Conservation (phyloP, 2,888 invertebrate species). For the Reticulitermes lucifugus region DNA sequence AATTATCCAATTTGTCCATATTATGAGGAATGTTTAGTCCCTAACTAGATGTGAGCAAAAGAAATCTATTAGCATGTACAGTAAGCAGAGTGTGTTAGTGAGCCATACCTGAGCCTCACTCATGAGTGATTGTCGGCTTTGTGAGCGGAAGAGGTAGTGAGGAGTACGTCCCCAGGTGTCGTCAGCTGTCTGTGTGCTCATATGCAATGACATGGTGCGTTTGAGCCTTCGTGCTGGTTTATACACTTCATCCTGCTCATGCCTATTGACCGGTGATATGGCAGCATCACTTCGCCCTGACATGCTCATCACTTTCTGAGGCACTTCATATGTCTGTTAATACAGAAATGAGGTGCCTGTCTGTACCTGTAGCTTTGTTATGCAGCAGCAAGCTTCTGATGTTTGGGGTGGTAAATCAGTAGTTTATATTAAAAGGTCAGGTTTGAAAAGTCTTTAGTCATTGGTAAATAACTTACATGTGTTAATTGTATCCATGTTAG, state of each 20-base stretch:
- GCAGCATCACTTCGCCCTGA: conserved; percentile 31
- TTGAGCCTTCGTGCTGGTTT: conserved; percentile 55
- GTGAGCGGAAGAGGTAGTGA: conserved; percentile 69
- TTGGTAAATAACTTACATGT: neutral
- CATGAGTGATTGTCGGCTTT: conserved; percentile 74
- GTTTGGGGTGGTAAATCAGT: too few relatives aligned
- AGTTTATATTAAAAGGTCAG: too few relatives aligned
- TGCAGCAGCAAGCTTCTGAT: neutral
- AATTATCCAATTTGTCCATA: too few relatives aligned
- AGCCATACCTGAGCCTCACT: conserved; percentile 73
- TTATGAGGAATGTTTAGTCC: too few relatives aligned
- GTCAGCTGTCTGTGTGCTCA: conserved; percentile 53
- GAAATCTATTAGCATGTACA: neutral
- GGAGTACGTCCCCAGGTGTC: conserved; percentile 59
- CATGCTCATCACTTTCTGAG: conserved; percentile 40
- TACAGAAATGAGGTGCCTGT: conserved; percentile 43
- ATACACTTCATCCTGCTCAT: conserved; percentile 35
- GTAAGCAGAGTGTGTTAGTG: conserved; percentile 42
- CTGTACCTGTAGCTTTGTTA: conserved; percentile 6
- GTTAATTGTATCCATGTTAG: neutral
- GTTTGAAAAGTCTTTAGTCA: too few relatives aligned
- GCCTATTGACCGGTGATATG: conserved; percentile 51
- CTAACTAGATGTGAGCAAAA: neutral
- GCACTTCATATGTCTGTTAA: conserved; percentile 57
- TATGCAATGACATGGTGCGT: conserved; percentile 60